phyloP scores from a whole-genome alignment of 2,113 vertebrate species.

The Solenodon paradoxus region DNA sequence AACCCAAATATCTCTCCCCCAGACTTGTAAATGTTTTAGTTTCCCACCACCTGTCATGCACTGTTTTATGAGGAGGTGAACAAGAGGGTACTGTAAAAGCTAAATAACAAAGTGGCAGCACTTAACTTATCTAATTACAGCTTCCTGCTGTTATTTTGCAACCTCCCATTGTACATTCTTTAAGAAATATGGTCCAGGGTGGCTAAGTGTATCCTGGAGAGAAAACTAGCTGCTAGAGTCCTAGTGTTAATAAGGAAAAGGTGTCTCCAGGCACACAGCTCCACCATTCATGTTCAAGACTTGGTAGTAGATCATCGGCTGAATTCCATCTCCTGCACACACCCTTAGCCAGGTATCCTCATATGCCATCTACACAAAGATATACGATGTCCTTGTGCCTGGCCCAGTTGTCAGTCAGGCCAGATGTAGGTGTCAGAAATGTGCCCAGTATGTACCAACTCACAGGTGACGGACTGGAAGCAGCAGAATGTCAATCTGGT shows the following conservation, averaged over 20 bases:
- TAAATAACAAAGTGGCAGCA: background rate
- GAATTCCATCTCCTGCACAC: background rate
- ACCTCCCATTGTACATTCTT: background rate
- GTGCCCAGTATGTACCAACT: too few relatives aligned
- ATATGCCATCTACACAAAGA: background rate
- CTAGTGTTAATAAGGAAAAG: background rate
- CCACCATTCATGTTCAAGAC: background rate
- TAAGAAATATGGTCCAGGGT: background rate
- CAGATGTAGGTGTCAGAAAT: background rate
- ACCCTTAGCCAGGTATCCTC: background rate
- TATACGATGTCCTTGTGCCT: too few relatives aligned
- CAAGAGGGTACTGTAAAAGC: background rate
- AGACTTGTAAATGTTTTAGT: background rate
- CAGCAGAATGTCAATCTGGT: background rate
- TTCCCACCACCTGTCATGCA: background rate
- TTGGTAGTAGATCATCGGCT: background rate
- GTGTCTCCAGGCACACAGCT: background rate
- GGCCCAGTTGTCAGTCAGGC: background rate
- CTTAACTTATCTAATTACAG: background rate
- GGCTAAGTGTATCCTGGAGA: background rate
- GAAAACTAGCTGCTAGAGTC: background rate
- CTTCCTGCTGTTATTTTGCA: background rate
- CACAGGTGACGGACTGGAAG: background rate
- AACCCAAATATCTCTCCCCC: background rate
- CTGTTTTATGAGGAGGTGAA: background rate